phyloP scores from a whole-genome alignment of 1,140 invertebrate species.

The Drosophila quadrilineata region DNA sequence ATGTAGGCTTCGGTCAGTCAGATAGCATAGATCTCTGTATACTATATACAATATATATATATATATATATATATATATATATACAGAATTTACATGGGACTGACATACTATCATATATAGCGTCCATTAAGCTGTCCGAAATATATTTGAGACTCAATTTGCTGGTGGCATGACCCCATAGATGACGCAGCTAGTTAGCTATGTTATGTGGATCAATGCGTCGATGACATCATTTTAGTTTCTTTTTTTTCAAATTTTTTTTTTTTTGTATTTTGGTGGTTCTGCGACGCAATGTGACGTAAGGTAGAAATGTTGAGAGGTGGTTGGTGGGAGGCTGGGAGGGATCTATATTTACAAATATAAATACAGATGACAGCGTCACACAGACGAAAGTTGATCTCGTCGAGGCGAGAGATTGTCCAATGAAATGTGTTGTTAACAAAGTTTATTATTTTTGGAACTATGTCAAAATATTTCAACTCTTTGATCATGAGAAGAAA shows the following conservation, averaged over 20 bases:
- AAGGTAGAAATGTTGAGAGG: constrained; percentile 31
- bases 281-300: constrained; percentile 49
- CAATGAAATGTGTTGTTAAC: background rate
- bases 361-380: constrained; percentile 5
- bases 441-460: constrained; percentile 4
- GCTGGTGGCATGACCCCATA: constrained; percentile 63
- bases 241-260: too few species aligned
- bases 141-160: constrained; percentile 68
- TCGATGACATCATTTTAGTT: constrained; percentile 68
- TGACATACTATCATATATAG: constrained; percentile 16
- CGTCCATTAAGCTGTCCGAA: constrained; percentile 57
- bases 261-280: too few species aligned
- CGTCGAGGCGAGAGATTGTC: background rate
- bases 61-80: constrained; percentile 3
- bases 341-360: constrained; percentile 64
- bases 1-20: constrained; percentile 21
- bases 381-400: constrained; percentile 26
- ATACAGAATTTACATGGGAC: constrained; percentile 19
- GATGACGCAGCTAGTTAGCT: constrained; percentile 39
- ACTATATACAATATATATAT: background rate
- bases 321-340: too few species aligned
- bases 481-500: background rate
- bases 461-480: constrained; percentile 6
- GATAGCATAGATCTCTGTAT: background rate
- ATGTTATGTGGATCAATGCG: constrained; percentile 67